Base-by-base conservation (phyloP, 2,797 vertebrate species). In the Decapterus maruadsi region DNA sequence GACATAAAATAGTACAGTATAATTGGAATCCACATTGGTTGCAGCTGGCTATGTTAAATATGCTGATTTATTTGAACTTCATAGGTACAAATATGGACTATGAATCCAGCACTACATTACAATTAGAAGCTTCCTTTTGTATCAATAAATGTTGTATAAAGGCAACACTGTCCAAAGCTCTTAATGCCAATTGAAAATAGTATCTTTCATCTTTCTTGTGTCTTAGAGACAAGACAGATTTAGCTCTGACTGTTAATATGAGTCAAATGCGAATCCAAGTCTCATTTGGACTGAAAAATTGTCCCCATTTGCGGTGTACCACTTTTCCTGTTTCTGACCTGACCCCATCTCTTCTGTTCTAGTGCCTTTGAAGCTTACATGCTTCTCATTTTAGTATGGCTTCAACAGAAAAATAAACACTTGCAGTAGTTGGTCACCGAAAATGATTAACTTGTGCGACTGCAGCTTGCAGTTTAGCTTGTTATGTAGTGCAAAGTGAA, bases 161-260 rank as follows among this genome's bases (percentile, higher is more conserved):
- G 56, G 11, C 10, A 10, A 48, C 12, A 56, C 16, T 29, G 17
- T 57, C 31, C 22, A 57, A 29, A 54, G 17, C 12, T 58, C 48
- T 40, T 57, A 26, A 45, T 45, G 2, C 2, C 0, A 0, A 19
- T 38, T 10, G 17, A 5, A 53, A 14, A 55, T 13, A 31, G 19
- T 6, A 7, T n/a, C 14, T 63, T 48, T n/a, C 43, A 46, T 38
- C 45, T 8, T 62, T 63, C 68, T 22, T 51, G 22, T 60, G 50
- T 19, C 20, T 22, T 13, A 6, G 17, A 11, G n/a, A n/a, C n/a
- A n/a, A n/a, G n/a, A n/a, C n/a, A n/a, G n/a, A n/a, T n/a, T n/a
- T n/a, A n/a, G 8, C 29, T 50, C 17, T 61, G n/a, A 46, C 3
- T 54, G 45, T 74, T 58, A 70, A 51, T 73, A 20, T 65, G 63